Evolutionary conservation across 2,888 invertebrate species (phyloP).

Genomic region (Drosophila lacicola): DNA sequence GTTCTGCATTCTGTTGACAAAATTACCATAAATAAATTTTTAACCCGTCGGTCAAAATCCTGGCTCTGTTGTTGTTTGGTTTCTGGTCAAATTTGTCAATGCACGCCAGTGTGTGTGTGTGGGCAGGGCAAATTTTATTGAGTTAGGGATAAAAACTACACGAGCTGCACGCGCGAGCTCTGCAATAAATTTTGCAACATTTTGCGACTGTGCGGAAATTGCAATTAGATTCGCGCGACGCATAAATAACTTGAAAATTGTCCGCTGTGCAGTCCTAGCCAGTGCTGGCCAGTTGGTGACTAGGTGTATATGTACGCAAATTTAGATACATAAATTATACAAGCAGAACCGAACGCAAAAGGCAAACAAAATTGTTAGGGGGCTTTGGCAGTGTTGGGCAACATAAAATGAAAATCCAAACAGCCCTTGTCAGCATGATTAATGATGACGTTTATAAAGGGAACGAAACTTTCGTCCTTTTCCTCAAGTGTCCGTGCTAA

Average conservation of each 20-base stretch:
- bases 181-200: slow-evolving; percentile 66
- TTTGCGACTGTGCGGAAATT: slow-evolving; percentile 74
- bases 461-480: slow-evolving; percentile 56
- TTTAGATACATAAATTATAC: slow-evolving; percentile 66
- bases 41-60: slow-evolving; percentile 18
- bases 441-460: slow-evolving; percentile 79
- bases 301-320: slow-evolving; percentile 42
- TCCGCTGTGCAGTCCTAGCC: background rate
- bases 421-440: slow-evolving; percentile 77
- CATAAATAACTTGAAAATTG: slow-evolving; percentile 68
- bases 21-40: slow-evolving; percentile 76
- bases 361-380: slow-evolving; percentile 53
- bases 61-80: slow-evolving; percentile 1
- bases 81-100: slow-evolving; percentile 33
- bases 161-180: slow-evolving; percentile 1
- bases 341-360: slow-evolving; percentile 57
- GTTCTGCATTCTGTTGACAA: slow-evolving; percentile 46
- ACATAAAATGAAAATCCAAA: slow-evolving; percentile 71
- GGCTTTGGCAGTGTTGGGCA: slow-evolving; percentile 28
- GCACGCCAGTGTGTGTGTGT: slow-evolving; percentile 8
- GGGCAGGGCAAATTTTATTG: slow-evolving; percentile 53
- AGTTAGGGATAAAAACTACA: slow-evolving; percentile 52
- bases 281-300: background rate
- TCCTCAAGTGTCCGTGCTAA: slow-evolving; percentile 74
- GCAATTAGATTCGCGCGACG: slow-evolving; percentile 65